Evolutionary conservation across 2,888 invertebrate genomes (phyloP).

Genomic region (Lymantria monacha): DNA sequence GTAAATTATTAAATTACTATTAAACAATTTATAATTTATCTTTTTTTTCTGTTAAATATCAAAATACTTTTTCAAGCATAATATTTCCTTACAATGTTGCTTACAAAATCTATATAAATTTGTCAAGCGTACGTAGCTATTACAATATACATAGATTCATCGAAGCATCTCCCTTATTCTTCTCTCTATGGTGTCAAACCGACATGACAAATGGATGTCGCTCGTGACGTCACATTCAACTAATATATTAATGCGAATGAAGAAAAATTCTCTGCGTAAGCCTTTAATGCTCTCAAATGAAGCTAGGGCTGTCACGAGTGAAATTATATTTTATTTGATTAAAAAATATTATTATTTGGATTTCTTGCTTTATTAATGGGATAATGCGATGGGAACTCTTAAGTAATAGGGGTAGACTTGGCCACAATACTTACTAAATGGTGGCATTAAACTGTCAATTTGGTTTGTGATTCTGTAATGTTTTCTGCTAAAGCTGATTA

Average conservation of each 20-base stretch:
- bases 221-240: slow-evolving; percentile 44
- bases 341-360: too few relatives aligned
- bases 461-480: too few relatives aligned
- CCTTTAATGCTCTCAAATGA: slow-evolving; percentile 44
- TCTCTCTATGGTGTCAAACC: slow-evolving; percentile 35
- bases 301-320: slow-evolving; percentile 3
- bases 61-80: neutral
- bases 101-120: neutral
- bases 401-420: too few relatives aligned
- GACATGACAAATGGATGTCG: slow-evolving; percentile 54
- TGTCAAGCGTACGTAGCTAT: neutral
- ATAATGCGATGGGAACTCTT: too few relatives aligned
- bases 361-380: too few relatives aligned
- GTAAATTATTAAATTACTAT: too few relatives aligned
- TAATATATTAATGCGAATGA: slow-evolving; percentile 57
- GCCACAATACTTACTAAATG: too few relatives aligned
- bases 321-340: neutral
- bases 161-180: slow-evolving; percentile 13
- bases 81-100: neutral
- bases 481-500: too few relatives aligned
- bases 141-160: slow-evolving; percentile 1
- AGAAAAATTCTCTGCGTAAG: slow-evolving; percentile 51
- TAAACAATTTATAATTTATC: too few relatives aligned
- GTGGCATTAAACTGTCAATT: too few relatives aligned
- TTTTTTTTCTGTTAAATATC: too few relatives aligned